Evolutionary conservation across 1,140 invertebrate species (phyloP).

Genomic region (Drosophila cardini): DNA sequence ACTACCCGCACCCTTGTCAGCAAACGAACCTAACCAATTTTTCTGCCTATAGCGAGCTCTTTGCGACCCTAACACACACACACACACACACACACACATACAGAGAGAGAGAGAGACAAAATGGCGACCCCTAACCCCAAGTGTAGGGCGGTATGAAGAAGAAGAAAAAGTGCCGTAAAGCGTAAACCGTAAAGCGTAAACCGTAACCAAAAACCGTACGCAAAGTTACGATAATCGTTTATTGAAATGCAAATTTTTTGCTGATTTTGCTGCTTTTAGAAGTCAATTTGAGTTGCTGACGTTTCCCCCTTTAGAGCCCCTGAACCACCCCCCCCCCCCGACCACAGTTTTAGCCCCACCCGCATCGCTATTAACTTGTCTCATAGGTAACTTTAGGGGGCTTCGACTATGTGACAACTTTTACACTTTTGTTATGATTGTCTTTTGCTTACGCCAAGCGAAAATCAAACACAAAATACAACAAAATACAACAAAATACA

Average conservation of each 20-base stretch:
- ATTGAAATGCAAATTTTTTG: constrained; percentile 83
- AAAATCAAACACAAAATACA: not conserved
- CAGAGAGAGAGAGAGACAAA: too few relatives aligned
- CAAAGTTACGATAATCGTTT: constrained; percentile 83
- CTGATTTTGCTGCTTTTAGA: constrained; percentile 82
- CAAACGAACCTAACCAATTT: constrained; percentile 31
- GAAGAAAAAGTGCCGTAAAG: constrained; percentile 11
- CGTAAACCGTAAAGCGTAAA: constrained; percentile 55
- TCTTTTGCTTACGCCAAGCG: constrained; percentile 43
- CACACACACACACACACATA: too few relatives aligned
- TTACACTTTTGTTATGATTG: constrained; percentile 59
- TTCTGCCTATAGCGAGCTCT: constrained; percentile 51
- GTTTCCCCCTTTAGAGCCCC: too few relatives aligned
- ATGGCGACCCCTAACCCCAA: constrained; percentile 11
- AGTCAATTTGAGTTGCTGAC: constrained; percentile 73
- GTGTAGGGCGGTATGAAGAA: not conserved
- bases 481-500: constrained; percentile 38
- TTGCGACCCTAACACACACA: constrained; percentile 34
- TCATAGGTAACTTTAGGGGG: constrained; percentile 12
- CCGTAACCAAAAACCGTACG: constrained; percentile 79
- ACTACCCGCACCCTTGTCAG: constrained; percentile 1
- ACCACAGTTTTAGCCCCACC: not conserved
- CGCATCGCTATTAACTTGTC: not conserved
- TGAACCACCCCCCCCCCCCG: not conserved
- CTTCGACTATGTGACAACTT: constrained; percentile 47